A percentile compares a stretch with the other conserved stretches of the same genome.
These are phyloP conservation scores for Microhierax caerulescens DNA, from an alignment of 2,797 vertebrate species.

Conservation along the genomic window DNA sequence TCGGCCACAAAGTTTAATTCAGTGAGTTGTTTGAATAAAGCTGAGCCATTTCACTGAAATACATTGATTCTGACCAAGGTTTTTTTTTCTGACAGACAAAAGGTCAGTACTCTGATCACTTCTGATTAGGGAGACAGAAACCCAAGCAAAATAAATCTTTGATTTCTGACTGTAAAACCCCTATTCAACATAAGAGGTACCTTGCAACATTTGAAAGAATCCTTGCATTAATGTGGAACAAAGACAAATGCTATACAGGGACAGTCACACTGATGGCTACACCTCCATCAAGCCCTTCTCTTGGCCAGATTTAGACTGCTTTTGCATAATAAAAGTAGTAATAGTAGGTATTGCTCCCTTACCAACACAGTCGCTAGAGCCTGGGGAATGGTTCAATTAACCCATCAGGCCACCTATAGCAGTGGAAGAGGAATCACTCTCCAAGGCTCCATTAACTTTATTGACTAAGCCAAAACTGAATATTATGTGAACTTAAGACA, in stretches of 20 bases:
- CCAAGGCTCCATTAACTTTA: background rate
- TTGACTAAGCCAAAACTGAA: background rate
- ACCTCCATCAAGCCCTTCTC: background rate
- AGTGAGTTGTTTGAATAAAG: background rate
- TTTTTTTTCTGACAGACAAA: background rate
- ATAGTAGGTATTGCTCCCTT: background rate
- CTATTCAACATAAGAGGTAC: background rate
- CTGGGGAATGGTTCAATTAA: background rate
- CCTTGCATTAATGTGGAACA: background rate
- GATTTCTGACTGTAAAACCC: background rate
- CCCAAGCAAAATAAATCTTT: background rate
- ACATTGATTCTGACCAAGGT: background rate
- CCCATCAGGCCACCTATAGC: background rate
- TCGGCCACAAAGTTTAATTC: background rate
- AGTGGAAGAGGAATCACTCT: background rate
- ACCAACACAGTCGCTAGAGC: background rate
- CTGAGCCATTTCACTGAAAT: background rate
- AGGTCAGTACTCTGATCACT: background rate
- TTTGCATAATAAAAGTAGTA: background rate
- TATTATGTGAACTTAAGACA: background rate
- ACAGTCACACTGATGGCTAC: background rate
- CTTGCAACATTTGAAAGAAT: background rate
- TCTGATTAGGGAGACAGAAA: background rate
- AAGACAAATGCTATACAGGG: background rate
- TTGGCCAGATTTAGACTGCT: background rate